Evolutionary conservation across 1,140 invertebrate genomes (phyloP).

Genomic region (Trichonephila inaurata): DNA sequence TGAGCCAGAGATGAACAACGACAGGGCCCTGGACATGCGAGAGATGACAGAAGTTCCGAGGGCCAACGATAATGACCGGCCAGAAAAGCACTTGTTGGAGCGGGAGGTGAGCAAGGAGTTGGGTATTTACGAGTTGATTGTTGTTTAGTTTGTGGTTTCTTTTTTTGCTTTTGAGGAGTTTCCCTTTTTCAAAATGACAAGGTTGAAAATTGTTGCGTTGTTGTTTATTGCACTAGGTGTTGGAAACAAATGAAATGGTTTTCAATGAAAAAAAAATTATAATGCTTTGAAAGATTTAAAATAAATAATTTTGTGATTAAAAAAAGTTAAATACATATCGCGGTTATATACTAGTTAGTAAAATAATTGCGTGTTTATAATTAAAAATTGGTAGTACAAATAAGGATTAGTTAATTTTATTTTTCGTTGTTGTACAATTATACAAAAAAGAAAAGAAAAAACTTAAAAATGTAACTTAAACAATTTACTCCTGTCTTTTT

Average conservation of each 20-base stretch:
- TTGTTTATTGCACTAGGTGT: not conserved
- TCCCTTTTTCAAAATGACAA: conserved; percentile 3
- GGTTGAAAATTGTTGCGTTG: not conserved
- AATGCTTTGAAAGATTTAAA: not conserved
- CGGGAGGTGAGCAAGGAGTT: conserved; percentile 55
- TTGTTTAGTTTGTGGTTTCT: not conserved
- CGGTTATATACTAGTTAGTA: too few relatives aligned
- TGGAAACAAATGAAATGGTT: not conserved
- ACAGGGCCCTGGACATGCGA: conserved; percentile 39
- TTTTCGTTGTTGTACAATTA: too few relatives aligned
- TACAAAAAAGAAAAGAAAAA: too few relatives aligned
- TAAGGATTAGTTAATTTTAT: too few relatives aligned
- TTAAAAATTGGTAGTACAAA: too few relatives aligned
- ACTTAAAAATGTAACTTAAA: too few relatives aligned
- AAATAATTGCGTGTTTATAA: too few relatives aligned
- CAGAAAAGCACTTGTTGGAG: conserved; percentile 68
- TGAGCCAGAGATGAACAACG: conserved; percentile 67
- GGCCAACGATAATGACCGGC: conserved; percentile 32
- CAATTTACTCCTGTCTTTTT: too few relatives aligned
- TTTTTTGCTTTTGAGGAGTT: not conserved
- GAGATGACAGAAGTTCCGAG: conserved; percentile 68
- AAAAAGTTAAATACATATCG: too few relatives aligned
- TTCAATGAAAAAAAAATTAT: not conserved
- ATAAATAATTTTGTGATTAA: too few relatives aligned
- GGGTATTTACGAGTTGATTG: not conserved